A percentile compares a stretch with the other conserved stretches of the same genome.
Conservation (phyloP, 2,113 vertebrate genomes). For the Leucosticte australis region DNA sequence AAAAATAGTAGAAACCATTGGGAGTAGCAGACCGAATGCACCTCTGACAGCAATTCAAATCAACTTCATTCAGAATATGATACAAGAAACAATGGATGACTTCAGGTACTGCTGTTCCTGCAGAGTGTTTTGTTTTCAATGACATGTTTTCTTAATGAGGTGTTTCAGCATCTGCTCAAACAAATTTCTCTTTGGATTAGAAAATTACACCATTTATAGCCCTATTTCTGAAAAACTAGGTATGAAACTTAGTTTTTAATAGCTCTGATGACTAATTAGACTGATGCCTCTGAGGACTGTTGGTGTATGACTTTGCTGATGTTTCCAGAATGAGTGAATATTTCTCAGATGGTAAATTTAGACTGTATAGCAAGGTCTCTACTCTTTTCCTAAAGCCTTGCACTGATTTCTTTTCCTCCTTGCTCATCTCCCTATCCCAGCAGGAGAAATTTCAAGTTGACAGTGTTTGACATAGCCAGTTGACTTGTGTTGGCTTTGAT, state of each 20-base stretch:
- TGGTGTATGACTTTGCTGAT: not conserved
- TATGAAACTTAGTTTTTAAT: not conserved
- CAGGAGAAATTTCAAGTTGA: not conserved
- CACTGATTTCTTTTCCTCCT: not conserved
- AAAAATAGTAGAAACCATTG: constrained; percentile 81
- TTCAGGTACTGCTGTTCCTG: constrained; percentile 79
- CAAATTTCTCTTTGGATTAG: not conserved
- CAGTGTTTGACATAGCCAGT: not conserved
- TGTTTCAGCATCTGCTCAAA: not conserved
- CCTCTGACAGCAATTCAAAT: constrained; percentile 90
- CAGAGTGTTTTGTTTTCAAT: not conserved
- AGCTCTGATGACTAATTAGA: not conserved
- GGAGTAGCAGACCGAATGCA: constrained; percentile 77
- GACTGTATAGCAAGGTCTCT: not conserved
- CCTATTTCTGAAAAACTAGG: not conserved
- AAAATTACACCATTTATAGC: not conserved
- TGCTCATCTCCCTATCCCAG: not conserved
- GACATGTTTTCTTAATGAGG: not conserved
- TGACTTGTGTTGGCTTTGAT: not conserved
- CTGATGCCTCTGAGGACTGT: not conserved
- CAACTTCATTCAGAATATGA: constrained; percentile 95
- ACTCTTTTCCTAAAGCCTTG: not conserved
- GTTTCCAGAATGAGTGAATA: not conserved
- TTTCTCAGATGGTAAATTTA: not conserved
- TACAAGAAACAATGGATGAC: constrained; percentile 93